A percentile compares a stretch with the other conserved stretches of the same genome.
These are phyloP conservation scores for Sebastes matsubarae DNA, from an alignment of 2,797 vertebrate species.

Conservation along the genomic window DNA sequence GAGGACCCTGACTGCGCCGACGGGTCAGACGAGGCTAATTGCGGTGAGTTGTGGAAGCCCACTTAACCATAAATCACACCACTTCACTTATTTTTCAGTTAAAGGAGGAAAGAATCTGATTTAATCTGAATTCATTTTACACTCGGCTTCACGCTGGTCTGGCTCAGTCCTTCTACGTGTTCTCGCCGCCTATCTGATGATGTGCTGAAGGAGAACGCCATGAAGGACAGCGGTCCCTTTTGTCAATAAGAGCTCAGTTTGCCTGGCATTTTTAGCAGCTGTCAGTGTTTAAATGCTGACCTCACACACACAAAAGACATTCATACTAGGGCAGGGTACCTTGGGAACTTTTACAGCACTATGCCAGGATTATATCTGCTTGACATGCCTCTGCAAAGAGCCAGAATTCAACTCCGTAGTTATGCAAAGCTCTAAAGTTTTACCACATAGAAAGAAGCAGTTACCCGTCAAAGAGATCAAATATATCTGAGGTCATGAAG, in stretches of 20 bases:
- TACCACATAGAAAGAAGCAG: not conserved
- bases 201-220: slow-evolving; percentile 5
- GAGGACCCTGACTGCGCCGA: slow-evolving; percentile 98
- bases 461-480: not conserved
- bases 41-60: slow-evolving; percentile 86
- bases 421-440: not conserved
- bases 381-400: not conserved
- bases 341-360: not conserved
- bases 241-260: not conserved
- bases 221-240: slow-evolving; percentile 39
- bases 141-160: slow-evolving; percentile 39
- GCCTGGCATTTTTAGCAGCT: not conserved
- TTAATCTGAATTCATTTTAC: slow-evolving; percentile 65
- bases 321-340: not conserved
- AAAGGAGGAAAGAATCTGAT: slow-evolving; percentile 40
- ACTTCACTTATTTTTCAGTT: slow-evolving; percentile 29
- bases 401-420: not conserved
- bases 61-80: slow-evolving; percentile 62
- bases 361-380: not conserved
- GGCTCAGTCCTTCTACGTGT: not conserved
- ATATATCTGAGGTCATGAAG: not conserved
- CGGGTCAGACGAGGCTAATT: slow-evolving; percentile 96
- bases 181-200: slow-evolving; percentile 27
- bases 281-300: not conserved
- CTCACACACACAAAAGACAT: slow-evolving; percentile 2